Evolutionary conservation across 2,888 invertebrate genomes (phyloP).

Genomic region (Ephialtes manifestator): DNA sequence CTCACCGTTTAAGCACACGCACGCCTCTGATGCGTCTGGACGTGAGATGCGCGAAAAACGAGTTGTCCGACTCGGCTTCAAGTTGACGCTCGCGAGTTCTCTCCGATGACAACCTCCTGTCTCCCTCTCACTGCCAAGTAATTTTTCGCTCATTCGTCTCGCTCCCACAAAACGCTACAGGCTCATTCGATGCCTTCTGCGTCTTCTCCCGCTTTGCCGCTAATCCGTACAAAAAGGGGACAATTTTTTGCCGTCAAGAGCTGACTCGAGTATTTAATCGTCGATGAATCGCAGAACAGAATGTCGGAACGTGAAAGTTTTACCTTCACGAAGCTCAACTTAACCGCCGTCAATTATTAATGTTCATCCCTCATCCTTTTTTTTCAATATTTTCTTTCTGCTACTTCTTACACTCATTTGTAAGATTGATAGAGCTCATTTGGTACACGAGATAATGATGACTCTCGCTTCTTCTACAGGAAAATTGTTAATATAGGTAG

Average conservation of each 20-base stretch:
- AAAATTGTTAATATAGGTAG: background rate
- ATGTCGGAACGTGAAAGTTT: conserved; percentile 47
- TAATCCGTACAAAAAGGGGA: conserved; percentile 41
- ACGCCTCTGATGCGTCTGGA: conserved; percentile 30
- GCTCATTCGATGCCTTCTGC: conserved; percentile 14
- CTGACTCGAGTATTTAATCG: conserved; percentile 55
- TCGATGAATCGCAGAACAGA: conserved; percentile 44
- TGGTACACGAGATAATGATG: background rate
- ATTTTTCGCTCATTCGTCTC: conserved; percentile 31
- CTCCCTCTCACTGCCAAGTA: conserved; percentile 4
- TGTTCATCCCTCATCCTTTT: conserved; percentile 14
- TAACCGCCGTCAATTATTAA: conserved; percentile 47
- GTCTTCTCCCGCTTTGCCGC: conserved; percentile 27
- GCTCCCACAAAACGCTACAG: conserved; percentile 14
- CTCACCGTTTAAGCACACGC: conserved; percentile 61
- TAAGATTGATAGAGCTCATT: conserved; percentile 25
- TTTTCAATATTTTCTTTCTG: background rate
- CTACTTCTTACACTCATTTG: background rate
- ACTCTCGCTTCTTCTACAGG: background rate
- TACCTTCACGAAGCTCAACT: conserved; percentile 28
- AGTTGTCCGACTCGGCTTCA: conserved; percentile 44
- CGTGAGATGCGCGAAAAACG: conserved; percentile 62
- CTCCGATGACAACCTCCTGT: conserved; percentile 46
- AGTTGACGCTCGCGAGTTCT: conserved; percentile 48
- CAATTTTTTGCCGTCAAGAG: conserved; percentile 32